Evolutionary conservation across 2,888 invertebrate species (phyloP).

Genomic region (Ctena decussata): DNA sequence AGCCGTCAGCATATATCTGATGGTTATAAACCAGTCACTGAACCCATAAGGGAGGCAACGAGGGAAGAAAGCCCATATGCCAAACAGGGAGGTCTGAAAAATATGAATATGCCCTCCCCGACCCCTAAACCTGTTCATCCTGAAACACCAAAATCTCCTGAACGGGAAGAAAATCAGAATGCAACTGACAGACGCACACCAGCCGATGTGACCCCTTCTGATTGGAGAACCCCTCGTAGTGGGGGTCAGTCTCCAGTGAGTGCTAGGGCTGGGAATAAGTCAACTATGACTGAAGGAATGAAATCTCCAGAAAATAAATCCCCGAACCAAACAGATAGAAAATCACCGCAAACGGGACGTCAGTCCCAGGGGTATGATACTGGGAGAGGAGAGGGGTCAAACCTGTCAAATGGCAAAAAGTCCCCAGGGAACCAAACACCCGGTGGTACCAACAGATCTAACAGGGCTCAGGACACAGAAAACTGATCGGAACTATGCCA

Average conservation of each 20-base stretch:
- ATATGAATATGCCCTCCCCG: slow-evolving; percentile 59
- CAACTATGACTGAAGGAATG: background rate
- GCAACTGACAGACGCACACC: slow-evolving; percentile 36
- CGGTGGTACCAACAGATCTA: slow-evolving; percentile 2
- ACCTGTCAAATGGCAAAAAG: slow-evolving; percentile 15
- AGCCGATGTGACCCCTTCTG: slow-evolving; percentile 61
- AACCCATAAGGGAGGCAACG: slow-evolving; percentile 49
- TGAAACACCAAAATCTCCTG: slow-evolving; percentile 40
- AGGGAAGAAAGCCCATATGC: slow-evolving; percentile 64
- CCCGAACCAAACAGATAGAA: background rate
- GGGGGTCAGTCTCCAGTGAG: slow-evolving; percentile 43
- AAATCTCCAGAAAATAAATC: background rate
- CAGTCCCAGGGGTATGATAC: background rate
- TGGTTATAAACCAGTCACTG: slow-evolving; percentile 37
- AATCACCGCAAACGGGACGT: background rate
- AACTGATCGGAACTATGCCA: background rate
- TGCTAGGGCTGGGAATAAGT: slow-evolving; percentile 8
- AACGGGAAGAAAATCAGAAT: slow-evolving; percentile 18
- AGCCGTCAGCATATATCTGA: slow-evolving; percentile 59
- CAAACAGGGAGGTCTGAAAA: slow-evolving; percentile 51
- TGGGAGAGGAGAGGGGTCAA: background rate
- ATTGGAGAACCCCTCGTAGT: slow-evolving; percentile 52
- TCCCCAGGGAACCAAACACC: slow-evolving; percentile 31
- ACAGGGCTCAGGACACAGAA: background rate
- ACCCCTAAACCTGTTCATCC: slow-evolving; percentile 38